Base-by-base conservation (phyloP, 2,113 vertebrate genomes). In the Kobus ellipsiprymnus region DNA sequence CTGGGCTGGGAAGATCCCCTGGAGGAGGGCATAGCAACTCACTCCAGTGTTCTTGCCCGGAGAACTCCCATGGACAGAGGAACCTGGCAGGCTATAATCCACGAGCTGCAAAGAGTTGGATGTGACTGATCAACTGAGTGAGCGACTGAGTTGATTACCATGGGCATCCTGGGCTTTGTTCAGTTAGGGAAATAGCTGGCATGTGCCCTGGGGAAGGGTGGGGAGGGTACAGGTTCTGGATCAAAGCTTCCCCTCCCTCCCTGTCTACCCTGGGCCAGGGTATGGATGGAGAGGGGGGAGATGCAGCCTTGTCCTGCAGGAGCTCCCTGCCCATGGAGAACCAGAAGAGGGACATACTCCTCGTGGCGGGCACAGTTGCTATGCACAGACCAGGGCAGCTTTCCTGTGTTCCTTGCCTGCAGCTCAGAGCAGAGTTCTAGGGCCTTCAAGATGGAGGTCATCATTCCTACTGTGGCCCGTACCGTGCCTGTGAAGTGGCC, bases 301-400 rank as follows among this genome's bases (percentile, higher is more conserved):
- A 21, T 0, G 2, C 5, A 93, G 44, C 25, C 19, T 14, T 67
- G 67, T 90, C 84, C 67, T 48, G 10, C 10, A 78, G 12, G 10
- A 44, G 60, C 14, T 55, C 33, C n/a, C 6, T 87, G 40, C 3
- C 12, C 30, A 1, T 5, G 16, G 54, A 78, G 36, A 81, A 14
- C 36, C 59, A 67, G 87, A 21, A n/a, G 57, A 52, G 4, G 36
- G 17, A 3, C 5, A 19, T 4, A 2, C 40, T 19, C 29, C 7
- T 8, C 59, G 30, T 27, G 93, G 44, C 7, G 44, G 19, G 6
- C 7, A 0, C 12, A 40, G 40, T 15, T 48, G 30, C 29, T 44
- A 19, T 0, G 0, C 23, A 17, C 59, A 5, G 77, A 8, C 29
- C 23, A 2, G 86, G 55, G 30, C 9, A 1, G 0, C 27, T 14